Conservation (phyloP, 2,113 vertebrate genomes). For the Peromyscus polionotus region DNA sequence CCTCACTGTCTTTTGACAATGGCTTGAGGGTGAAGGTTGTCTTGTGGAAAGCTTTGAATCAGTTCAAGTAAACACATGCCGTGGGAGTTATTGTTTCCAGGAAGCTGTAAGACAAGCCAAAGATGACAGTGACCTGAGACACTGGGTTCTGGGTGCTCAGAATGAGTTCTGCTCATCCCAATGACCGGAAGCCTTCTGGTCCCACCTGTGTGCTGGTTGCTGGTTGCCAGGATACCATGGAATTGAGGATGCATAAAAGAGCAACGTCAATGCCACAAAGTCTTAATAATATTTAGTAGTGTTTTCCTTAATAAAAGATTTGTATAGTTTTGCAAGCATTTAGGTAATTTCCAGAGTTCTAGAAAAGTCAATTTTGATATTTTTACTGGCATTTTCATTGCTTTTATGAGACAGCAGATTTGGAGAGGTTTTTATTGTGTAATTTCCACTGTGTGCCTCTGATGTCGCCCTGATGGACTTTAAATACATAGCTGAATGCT, state of each 20-base stretch:
- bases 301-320: conserved; percentile 21
- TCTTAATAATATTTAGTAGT: background rate
- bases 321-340: conserved; percentile 18
- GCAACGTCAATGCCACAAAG: background rate
- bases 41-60: background rate
- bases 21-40: background rate
- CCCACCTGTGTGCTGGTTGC: background rate
- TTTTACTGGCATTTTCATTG: background rate
- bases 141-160: background rate
- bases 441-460: background rate
- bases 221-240: background rate
- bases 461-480: background rate
- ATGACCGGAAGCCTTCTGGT: background rate
- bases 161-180: background rate
- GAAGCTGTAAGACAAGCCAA: background rate
- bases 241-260: background rate
- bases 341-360: conserved; percentile 29
- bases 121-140: background rate
- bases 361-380: conserved; percentile 30
- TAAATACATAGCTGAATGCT: conserved; percentile 24
- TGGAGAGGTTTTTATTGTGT: background rate
- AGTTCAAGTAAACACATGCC: background rate
- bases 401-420: background rate
- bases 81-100: background rate
- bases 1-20: conserved; percentile 8